Evolutionary conservation across 2,113 vertebrate species (phyloP), one percentile per base, ranked within the genome.

Genomic region (Channa argus): DNA sequence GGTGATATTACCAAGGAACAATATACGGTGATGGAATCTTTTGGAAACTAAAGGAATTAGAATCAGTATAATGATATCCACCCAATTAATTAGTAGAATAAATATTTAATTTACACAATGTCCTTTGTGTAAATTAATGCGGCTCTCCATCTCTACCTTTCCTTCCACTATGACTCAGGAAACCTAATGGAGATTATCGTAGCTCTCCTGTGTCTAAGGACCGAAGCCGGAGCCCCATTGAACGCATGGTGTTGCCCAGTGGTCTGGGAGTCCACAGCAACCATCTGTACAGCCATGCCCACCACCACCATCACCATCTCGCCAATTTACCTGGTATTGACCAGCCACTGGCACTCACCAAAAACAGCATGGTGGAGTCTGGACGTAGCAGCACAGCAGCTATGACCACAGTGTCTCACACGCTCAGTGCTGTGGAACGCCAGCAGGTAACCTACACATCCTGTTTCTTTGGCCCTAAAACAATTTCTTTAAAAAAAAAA

Each of bases 301-400:
- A 96, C 0, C 76, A 94, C 51, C 76, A 94, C 58, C 92, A 85
- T 52, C 74, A 94, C 51, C 93, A 97, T 89, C 95, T 98, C 88
- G 95, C 96, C 50, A 95, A 94, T 91, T 92, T 99, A 88, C 92
- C 94, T 60, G 8, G 80, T 69, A 94, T 97, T 95, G 98, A 99
- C 91, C 98, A 99, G 94, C 98, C 98, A 5, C 95, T 99, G 24
- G 97, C 97, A 55, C 96, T 99, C 89, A 99, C 97, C 95, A 99
- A 99, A 94, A 97, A 93, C 94, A 97, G 94, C 91, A 71, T 94
- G 93, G 96, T 94, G 92, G 97, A 98, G 7, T 80, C 93, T 2
- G 83, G 91, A 71, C 92, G 97, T 53, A 68, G 79, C 79, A 83
- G 74, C 79, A 90, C 93, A 0, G 89, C 95, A 0, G 86, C 94